Conservation (phyloP, 1,140 invertebrate species). For the Drosophila guanche region DNA sequence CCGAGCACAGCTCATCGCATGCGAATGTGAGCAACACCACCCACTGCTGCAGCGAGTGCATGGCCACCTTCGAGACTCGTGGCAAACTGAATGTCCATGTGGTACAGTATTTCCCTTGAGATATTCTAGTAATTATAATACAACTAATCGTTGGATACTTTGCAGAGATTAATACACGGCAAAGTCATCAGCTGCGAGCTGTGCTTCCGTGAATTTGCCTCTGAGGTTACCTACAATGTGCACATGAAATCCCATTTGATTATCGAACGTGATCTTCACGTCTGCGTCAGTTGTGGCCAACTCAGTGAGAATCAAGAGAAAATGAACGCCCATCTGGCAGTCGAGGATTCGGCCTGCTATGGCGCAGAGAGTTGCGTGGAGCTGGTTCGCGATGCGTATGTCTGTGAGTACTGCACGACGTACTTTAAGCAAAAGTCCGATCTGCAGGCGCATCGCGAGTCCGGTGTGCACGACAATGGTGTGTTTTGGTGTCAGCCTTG, state of each 20-base stretch:
- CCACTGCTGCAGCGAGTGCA: conserved; percentile 57
- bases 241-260: conserved; percentile 72
- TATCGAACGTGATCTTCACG: conserved; percentile 48
- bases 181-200: conserved; percentile 60
- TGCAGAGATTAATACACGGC: conserved; percentile 51
- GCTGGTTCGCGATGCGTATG: conserved; percentile 51
- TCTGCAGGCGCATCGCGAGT: conserved; percentile 57
- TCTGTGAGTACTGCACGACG: conserved; percentile 67
- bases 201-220: conserved; percentile 64
- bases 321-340: conserved; percentile 34
- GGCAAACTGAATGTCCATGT: conserved; percentile 58
- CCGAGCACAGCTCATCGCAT: conserved; percentile 64
- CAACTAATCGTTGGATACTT: not conserved
- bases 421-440: conserved; percentile 59
- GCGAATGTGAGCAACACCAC: conserved; percentile 51
- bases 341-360: conserved; percentile 32
- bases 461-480: conserved; percentile 58
- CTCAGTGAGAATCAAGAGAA: conserved; percentile 42
- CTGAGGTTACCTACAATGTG: conserved; percentile 50
- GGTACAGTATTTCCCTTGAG: conserved; percentile 28
- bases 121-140: not conserved
- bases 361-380: conserved; percentile 41
- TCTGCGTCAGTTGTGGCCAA: conserved; percentile 65
- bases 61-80: conserved; percentile 56
- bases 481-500: conserved; percentile 62